phyloP scores from a whole-genome alignment of 2,797 vertebrate species.

The Chelonia mydas region DNA sequence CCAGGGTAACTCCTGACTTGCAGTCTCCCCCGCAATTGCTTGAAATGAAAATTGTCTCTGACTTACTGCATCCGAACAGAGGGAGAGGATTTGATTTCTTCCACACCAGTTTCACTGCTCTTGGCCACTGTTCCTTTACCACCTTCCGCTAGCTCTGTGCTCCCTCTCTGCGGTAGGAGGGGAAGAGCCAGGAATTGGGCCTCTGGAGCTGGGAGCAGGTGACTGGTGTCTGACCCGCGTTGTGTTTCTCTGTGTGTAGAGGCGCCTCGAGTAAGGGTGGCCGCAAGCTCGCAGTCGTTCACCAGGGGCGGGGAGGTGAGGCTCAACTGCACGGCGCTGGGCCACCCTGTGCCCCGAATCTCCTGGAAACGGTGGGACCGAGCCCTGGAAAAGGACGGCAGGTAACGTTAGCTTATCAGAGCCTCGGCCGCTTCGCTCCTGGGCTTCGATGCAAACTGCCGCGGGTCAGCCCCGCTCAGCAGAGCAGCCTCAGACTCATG shows the following conservation, averaged over 20 bases:
- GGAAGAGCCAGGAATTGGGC: neutral
- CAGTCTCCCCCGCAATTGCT: too few species aligned
- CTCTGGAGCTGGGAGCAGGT: neutral
- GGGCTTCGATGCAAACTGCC: neutral
- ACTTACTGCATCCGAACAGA: too few species aligned
- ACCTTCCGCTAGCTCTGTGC: neutral
- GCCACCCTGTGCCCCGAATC: slow-evolving; percentile 84
- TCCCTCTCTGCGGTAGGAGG: neutral
- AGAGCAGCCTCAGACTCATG: neutral
- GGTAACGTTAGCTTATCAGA: slow-evolving; percentile 76
- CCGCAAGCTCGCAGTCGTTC: slow-evolving; percentile 82
- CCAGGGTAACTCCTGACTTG: too few species aligned
- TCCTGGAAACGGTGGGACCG: slow-evolving; percentile 88
- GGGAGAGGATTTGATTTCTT: too few species aligned
- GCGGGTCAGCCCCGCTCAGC: neutral
- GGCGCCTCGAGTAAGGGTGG: slow-evolving; percentile 86
- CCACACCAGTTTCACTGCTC: neutral
- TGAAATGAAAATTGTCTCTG: too few species aligned
- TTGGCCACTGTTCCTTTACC: neutral
- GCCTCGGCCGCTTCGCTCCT: neutral
- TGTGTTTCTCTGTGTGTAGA: slow-evolving; percentile 78
- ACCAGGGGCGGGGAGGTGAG: slow-evolving; percentile 86
- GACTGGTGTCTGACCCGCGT: neutral
- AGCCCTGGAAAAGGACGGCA: slow-evolving; percentile 82
- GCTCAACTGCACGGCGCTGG: slow-evolving; percentile 87